Evolutionary conservation across 2,797 vertebrate species (phyloP), one percentile per base, ranked within the genome.

Genomic region (Gambelia wislizenii): DNA sequence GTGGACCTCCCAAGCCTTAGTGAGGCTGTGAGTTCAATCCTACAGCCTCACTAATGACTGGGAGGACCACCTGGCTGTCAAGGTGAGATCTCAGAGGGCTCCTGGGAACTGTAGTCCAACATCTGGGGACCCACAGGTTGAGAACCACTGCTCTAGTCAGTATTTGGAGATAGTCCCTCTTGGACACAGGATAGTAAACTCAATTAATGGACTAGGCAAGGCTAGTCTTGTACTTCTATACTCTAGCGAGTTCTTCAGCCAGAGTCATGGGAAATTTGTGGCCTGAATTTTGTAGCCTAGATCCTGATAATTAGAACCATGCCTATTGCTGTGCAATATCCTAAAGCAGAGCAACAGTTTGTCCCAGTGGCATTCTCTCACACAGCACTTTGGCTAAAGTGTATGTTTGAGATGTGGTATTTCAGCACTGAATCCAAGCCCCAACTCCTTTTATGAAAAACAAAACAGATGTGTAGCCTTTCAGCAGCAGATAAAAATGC

Each of bases 261-360:
- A 69, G 47, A 10, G 5, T 89, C 59, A 76, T 82, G 36, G 70
- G 25, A 76, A 76, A 42, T 69, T 56, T 56, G 89, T 83, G 70
- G 36, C 59, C 78, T 86, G 84, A 76, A 67, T 89, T 86, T 30
- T 86, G 69, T 27, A 54, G 69, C 70, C 86, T 47, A 82, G n/a
- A 67, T 61, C 52, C 54, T 86, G 56, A 82, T 81, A 81, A 86
- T 89, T 85, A 72, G 42, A 89, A 81, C 33, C 69, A 74, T 80
- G 47, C 67, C 44, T 81, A 18, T 86, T 67, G 36, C 56, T 47
- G 18, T 12, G 59, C 79, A 25, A 13, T 81, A 82, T 27, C 74
- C 13, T 61, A 52, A 64, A 89, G 56, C 30, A 8, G 47, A 82
- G 56, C 30, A 22, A 56, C 76, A 44, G 20, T 82, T 83, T 89